Percentiles rank a stretch among this genome's conserved stretches.
Evolutionary conservation across 1,140 invertebrate species (phyloP).

Genomic region (Scaptomyza pallida): DNA sequence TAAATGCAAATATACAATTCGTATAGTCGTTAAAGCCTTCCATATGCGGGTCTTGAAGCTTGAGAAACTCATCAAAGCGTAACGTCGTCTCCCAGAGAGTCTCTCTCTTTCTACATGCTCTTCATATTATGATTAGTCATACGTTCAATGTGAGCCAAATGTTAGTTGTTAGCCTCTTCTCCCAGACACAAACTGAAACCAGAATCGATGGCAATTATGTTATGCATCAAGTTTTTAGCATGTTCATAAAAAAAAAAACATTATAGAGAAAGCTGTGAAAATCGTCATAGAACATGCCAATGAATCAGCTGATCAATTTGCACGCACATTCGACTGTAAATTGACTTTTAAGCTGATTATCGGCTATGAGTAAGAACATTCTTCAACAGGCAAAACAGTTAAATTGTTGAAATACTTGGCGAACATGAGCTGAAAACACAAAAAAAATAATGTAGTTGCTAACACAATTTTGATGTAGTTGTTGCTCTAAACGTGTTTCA

Average conservation of each 20-base stretch:
- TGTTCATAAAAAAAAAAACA: conserved; percentile 31
- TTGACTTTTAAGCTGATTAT: not conserved
- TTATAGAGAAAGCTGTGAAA: conserved; percentile 58
- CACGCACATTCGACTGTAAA: conserved; percentile 14
- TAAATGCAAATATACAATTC: conserved; percentile 51
- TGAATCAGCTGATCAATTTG: conserved; percentile 38
- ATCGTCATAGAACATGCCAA: conserved; percentile 46
- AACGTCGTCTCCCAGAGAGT: conserved; percentile 40
- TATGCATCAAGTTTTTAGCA: conserved; percentile 45
- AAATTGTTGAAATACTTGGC: not conserved
- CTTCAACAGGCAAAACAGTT: conserved; percentile 3
- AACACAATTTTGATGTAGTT: conserved; percentile 1
- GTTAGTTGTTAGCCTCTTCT: conserved; percentile 29
- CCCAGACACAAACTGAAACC: conserved; percentile 10
- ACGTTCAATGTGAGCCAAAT: conserved; percentile 47
- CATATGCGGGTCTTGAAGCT: conserved; percentile 39
- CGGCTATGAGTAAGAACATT: conserved; percentile 25
- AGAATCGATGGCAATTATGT: conserved; percentile 39
- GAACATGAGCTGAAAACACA: no score
- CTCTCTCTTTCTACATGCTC: conserved; percentile 18
- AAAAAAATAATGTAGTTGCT: not conserved
- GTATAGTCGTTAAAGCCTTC: conserved; percentile 46
- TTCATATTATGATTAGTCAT: conserved; percentile 55
- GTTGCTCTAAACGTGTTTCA: not conserved
- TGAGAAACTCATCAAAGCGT: conserved; percentile 49